Percentiles rank a stretch among this genome's conserved stretches.
phyloP scores from a whole-genome alignment of 2,113 vertebrate species.

The Malurus melanocephalus region DNA sequence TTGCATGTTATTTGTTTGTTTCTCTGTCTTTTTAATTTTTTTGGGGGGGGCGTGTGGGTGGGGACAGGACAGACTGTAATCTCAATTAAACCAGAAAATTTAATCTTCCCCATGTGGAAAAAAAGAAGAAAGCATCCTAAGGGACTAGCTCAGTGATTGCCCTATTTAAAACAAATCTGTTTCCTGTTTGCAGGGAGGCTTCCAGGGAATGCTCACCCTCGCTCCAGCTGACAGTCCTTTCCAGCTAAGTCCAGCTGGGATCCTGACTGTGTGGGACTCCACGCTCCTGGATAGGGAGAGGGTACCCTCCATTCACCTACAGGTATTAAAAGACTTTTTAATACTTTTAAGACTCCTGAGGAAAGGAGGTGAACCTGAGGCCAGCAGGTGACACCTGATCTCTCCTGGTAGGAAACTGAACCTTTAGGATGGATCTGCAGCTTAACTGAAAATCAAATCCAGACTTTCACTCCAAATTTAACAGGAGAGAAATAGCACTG shows the following conservation, averaged over 20 bases:
- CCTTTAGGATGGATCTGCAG: neutral
- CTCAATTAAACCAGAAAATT: neutral
- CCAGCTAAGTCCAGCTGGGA: conserved; percentile 60
- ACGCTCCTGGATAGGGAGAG: conserved; percentile 70
- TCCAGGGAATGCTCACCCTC: conserved; percentile 67
- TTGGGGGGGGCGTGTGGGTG: too few relatives aligned
- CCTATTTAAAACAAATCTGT: neutral
- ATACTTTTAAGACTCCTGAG: too few relatives aligned
- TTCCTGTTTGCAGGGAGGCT: conserved; percentile 71
- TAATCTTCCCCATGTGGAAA: neutral
- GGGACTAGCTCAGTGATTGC: neutral
- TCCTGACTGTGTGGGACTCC: conserved; percentile 68
- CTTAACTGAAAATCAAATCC: neutral
- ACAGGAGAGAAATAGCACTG: neutral
- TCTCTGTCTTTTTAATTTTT: neutral
- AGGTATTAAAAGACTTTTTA: conserved; percentile 68
- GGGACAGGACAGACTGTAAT: neutral
- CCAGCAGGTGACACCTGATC: neutral
- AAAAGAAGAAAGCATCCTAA: neutral
- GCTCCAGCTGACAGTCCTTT: conserved; percentile 68
- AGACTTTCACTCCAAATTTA: neutral
- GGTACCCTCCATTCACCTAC: conserved; percentile 39
- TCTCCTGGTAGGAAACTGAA: neutral
- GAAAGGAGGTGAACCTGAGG: neutral
- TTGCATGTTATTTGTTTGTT: neutral